Base-by-base conservation (phyloP, 2,797 vertebrate genomes). In the Gymnoscopelus microlampas region DNA sequence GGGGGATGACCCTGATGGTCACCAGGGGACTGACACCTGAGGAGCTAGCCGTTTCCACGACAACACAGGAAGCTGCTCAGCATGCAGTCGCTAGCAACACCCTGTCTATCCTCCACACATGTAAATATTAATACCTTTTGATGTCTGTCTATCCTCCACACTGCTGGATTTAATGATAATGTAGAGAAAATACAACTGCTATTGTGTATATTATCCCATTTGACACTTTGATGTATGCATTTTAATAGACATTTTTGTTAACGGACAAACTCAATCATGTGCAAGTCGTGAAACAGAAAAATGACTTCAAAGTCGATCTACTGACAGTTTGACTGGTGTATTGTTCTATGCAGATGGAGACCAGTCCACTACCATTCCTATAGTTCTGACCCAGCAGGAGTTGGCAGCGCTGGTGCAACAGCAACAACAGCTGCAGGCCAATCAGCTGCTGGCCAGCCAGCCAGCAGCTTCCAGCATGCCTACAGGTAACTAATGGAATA, bases 301-400 rank as follows among this genome's bases (percentile, higher is more conserved):
- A 29, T 29, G 26, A 29, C 26, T 29, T 29, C 19, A 19, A 39
- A 1, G 35, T 39, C 10, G 8, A 39, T 44, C 39, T 44, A 44
- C 39, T 44, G 39, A 44, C 35, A 5, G 35, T 19, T 39, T 39
- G 35, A 39, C 39, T 44, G 39, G 9, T 2, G 23, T 3, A 12
- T 8, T 66, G 10, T 70, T 4, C 14, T 65, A 7, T 53, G 0
- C 76, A 91, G 92, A 84, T 70, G 91, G 94, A 44, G 85, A 92
- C 76, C 93, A 94, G 76, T 76, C 94, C 13, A 93, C 95, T 44
- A 93, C 74, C 80, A 96, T 97, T 81, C 96, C 96, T 65, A 97
- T 97, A 24, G 95, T 97, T 85, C 86, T 97, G 75, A 97, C 96
- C 0, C 96, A 95, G 83, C 96, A 96, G 82, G 96, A 97, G 68